Percentiles rank a stretch among this genome's conserved stretches.
Conservation (phyloP, 1,140 invertebrate genomes). For the Nasonia vitripennis region DNA sequence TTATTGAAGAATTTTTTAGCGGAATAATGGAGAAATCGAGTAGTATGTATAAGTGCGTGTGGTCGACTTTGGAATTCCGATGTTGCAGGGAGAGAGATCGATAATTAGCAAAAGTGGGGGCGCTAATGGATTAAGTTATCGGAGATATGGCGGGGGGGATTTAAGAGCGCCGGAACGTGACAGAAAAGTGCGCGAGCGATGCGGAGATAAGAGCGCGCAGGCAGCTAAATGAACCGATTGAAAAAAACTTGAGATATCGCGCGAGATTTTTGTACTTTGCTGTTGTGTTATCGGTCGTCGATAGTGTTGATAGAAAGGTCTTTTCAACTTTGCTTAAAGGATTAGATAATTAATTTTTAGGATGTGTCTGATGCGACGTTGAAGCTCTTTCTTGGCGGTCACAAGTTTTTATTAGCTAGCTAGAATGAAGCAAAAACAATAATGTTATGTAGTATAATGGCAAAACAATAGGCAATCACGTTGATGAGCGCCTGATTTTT, state of each 20-base stretch:
- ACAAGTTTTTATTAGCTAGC: too few relatives aligned
- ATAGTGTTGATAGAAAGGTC: too few relatives aligned
- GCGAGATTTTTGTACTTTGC: neutral
- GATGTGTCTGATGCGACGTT: too few relatives aligned
- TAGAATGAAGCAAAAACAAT: too few relatives aligned
- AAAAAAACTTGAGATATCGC: neutral
- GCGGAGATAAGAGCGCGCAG: neutral
- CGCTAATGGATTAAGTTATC: conserved; percentile 5
- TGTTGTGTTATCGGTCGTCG: too few relatives aligned
- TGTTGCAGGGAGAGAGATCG: neutral
- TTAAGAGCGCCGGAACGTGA: neutral
- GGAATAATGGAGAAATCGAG: neutral
- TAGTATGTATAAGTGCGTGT: neutral
- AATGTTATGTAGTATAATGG: too few relatives aligned
- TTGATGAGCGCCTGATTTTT: too few relatives aligned
- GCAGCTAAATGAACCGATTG: neutral
- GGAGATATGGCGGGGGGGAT: neutral
- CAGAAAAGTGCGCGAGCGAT: neutral
- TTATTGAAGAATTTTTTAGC: neutral
- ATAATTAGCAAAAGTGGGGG: neutral
- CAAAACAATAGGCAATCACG: too few relatives aligned
- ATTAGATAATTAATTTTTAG: too few relatives aligned
- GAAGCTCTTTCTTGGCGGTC: too few relatives aligned
- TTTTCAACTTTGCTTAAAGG: too few relatives aligned
- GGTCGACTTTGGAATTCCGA: neutral